A percentile compares a stretch with the other conserved stretches of the same genome.
Conservation (phyloP, 2,797 vertebrate genomes). For the Arctocebus calabarensis region DNA sequence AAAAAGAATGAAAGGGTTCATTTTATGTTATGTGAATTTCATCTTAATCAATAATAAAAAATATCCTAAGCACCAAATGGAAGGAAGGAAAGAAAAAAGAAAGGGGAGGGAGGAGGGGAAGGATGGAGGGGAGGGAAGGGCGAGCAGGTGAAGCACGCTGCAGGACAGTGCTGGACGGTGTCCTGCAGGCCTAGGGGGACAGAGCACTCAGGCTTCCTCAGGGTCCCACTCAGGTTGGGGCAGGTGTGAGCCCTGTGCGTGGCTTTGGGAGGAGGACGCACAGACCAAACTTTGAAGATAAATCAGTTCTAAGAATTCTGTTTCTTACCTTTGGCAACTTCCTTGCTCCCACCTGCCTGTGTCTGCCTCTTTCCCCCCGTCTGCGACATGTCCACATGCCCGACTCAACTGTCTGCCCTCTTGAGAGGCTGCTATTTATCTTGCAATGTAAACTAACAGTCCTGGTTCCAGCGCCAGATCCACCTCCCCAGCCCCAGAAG, state of each 20-base stretch:
- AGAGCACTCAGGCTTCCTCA: not conserved
- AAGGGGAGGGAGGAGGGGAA: too few relatives aligned
- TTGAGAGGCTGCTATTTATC: too few relatives aligned
- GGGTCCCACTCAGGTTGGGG: not conserved
- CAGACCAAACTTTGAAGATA: not conserved
- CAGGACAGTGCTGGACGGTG: fast-evolving
- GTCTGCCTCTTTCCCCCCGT: fast-evolving
- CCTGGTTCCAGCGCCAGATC: not conserved
- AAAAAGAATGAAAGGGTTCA: not conserved
- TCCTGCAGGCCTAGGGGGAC: too few relatives aligned
- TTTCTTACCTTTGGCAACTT: not conserved
- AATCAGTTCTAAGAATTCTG: not conserved
- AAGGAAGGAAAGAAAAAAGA: not conserved
- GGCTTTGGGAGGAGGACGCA: not conserved
- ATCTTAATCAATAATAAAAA: not conserved
- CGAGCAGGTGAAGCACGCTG: not conserved
- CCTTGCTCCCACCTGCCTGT: fast-evolving
- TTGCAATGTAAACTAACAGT: too few relatives aligned
- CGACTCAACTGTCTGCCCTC: fast-evolving
- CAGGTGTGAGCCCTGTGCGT: not conserved
- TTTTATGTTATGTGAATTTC: not conserved
- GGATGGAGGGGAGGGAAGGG: too few relatives aligned
- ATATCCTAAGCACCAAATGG: not conserved
- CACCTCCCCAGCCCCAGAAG: too few relatives aligned
- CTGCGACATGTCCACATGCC: too few relatives aligned